Conservation (phyloP, 2,113 vertebrate genomes). For the Rhea americana region DNA sequence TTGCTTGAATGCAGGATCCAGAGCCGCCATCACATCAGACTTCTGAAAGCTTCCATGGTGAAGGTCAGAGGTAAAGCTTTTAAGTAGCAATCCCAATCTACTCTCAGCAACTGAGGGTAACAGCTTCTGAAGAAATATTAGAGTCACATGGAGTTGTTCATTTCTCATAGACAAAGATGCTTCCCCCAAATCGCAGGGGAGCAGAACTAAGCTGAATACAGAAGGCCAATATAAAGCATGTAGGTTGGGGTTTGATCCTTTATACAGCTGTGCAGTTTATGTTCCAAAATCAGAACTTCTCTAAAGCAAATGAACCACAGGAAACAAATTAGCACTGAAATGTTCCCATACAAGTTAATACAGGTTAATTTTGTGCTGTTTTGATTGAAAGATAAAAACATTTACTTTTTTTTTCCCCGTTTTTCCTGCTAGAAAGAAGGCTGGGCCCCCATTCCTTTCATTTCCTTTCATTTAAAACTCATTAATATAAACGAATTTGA, state of each 20-base stretch:
- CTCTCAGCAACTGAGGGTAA: not conserved
- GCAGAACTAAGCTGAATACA: not conserved
- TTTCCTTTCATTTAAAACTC: constrained; percentile 17
- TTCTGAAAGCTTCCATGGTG: not conserved
- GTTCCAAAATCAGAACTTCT: not conserved
- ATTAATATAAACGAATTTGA: constrained; percentile 28
- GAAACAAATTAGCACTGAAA: not conserved
- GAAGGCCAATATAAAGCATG: not conserved
- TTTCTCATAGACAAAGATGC: not conserved
- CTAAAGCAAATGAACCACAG: not conserved
- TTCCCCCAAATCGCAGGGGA: not conserved
- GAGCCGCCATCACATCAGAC: not conserved
- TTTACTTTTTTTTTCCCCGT: not conserved
- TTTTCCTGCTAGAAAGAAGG: not conserved
- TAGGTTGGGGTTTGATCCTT: not conserved
- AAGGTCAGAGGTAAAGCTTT: not conserved
- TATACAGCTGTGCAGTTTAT: not conserved
- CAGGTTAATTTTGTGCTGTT: not conserved
- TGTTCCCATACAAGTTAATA: not conserved
- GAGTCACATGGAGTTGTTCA: not conserved
- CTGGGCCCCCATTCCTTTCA: not conserved
- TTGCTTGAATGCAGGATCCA: not conserved
- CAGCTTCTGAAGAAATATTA: not conserved
- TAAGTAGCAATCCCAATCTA: not conserved
- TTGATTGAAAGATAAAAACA: not conserved